Base-by-base conservation (phyloP, 2,113 vertebrate species). In the Callithrix jacchus region DNA sequence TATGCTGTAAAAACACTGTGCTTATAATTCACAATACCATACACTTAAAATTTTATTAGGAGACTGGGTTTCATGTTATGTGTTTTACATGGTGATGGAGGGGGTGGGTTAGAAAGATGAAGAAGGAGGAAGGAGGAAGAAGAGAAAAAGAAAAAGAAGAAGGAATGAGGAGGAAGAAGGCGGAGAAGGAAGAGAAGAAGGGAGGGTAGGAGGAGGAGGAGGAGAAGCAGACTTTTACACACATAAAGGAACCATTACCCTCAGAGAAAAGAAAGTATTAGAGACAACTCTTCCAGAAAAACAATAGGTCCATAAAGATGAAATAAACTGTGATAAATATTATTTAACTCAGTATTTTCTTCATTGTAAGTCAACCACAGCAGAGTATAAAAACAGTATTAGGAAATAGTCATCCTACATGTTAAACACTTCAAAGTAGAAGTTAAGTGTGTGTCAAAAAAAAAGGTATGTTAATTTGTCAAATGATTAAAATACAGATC, bases 401-500 rank as follows among this genome's bases (percentile, higher is more conserved):
- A 61, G 25, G 4, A 94, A 74, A 79, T 20, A 9, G 27, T 71
- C 77, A 91, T 61, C 5, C 5, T 95, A 23, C 32, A 47, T 42
- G 27, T 37, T 88, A 71, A 71, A 20, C 47, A 73, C 10, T 45
- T 71, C 56, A 64, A 76, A 52, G 14, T 30, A 82, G 40, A 89
- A 87, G 54, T 83, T 93, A 82, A 73, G 2, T 40, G 42, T 81
- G 40, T 89, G 21, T 20, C 71, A n/a, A 13, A 64, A 27, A 54
- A 71, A 71, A 58, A 52, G 85, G 73, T 45, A 68, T 52, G 9
- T 61, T 30, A 56, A 56, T 9, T 66, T 47, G 21, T 73, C 32
- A 87, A 87, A 83, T 20, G 21, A 82, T 71, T 92, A 47, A 61
- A 95, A 82, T 27, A 93, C 5, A 95, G 84, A 82, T 91, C 58